Conservation (phyloP, 2,888 invertebrate species). For the Coronaproctus castanopsis region DNA sequence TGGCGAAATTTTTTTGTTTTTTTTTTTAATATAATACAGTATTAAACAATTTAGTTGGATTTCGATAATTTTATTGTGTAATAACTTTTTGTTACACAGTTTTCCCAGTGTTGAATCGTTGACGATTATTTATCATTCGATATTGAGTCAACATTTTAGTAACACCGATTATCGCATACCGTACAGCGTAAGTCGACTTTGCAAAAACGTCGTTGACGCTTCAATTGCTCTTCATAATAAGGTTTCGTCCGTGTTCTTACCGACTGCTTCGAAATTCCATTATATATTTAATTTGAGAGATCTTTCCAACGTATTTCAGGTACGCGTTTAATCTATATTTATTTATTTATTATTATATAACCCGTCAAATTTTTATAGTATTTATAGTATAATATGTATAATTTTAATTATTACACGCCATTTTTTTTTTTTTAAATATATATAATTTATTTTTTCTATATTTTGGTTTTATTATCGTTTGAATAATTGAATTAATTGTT, state of each 20-base stretch:
- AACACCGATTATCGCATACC: slow-evolving; percentile 65
- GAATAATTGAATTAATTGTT: no score
- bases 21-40: no score
- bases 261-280: slow-evolving; percentile 90
- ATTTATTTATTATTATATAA: neutral
- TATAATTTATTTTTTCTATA: no score
- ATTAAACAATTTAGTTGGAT: neutral
- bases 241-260: slow-evolving; percentile 68
- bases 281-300: slow-evolving; percentile 91
- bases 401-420: no score
- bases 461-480: no score
- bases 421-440: no score
- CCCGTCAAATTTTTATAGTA: neutral
- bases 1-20: no score
- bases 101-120: slow-evolving; percentile 65
- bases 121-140: slow-evolving; percentile 69
- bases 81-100: slow-evolving; percentile 24
- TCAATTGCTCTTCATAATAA: slow-evolving; percentile 71
- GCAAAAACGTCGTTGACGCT: slow-evolving; percentile 51
- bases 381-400: no score
- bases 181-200: slow-evolving; percentile 42
- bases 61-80: neutral
- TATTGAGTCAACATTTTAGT: slow-evolving; percentile 63
- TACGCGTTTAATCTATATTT: slow-evolving; percentile 26
- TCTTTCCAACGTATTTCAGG: slow-evolving; percentile 86